A percentile compares a stretch with the other conserved stretches of the same genome.
Evolutionary conservation across 30 jellyfish, hydroid and myxozoan species (phyloP).

Genomic region (Pelagia noctiluca): DNA sequence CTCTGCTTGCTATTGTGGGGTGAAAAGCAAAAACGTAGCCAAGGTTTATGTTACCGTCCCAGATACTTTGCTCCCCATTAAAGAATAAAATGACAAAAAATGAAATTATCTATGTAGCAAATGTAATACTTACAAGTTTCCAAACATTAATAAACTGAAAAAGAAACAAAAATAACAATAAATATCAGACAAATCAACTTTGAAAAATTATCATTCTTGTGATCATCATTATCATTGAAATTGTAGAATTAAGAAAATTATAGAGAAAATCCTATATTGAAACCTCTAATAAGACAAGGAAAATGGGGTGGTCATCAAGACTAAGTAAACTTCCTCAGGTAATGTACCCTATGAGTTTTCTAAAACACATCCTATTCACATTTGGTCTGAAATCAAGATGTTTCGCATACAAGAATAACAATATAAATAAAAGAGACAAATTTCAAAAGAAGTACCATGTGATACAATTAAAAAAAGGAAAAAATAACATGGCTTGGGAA

Average conservation of each 20-base stretch:
- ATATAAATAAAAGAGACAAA: too few species aligned
- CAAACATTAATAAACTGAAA: conserved; percentile 46
- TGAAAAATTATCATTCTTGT: not conserved
- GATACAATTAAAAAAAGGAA: too few species aligned
- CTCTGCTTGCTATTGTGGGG: not conserved
- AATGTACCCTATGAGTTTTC: too few species aligned
- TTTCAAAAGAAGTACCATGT: too few species aligned
- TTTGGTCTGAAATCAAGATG: too few species aligned
- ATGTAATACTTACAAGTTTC: conserved; percentile 50
- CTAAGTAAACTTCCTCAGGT: too few species aligned
- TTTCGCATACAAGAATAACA: too few species aligned
- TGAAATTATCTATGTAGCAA: not conserved
- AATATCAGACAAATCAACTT: not conserved
- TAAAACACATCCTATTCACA: too few species aligned
- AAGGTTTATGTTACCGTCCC: not conserved
- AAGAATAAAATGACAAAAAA: not conserved
- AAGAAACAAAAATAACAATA: not conserved
- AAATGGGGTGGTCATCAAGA: too few species aligned
- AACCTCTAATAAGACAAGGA: not conserved
- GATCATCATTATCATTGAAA: not conserved
- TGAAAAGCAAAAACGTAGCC: not conserved
- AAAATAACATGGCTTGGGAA: too few species aligned
- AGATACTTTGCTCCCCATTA: not conserved
- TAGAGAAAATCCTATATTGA: not conserved
- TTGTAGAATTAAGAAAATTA: not conserved